A percentile compares a stretch with the other conserved stretches of the same genome.
phyloP scores from a whole-genome alignment of 2,113 vertebrate species.

The Dromaius novaehollandiae region DNA sequence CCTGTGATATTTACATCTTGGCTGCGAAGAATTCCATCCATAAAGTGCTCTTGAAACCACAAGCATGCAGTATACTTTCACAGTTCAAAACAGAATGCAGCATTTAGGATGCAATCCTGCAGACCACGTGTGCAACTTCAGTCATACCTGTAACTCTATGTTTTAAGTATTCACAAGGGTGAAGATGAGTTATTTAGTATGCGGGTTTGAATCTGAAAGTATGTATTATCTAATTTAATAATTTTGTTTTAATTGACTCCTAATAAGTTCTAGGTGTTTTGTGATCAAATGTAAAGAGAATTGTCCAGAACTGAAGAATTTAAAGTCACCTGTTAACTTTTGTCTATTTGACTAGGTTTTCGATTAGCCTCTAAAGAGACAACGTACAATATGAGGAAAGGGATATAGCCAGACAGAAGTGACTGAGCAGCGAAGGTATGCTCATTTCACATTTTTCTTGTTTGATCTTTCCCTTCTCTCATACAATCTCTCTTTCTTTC shows the following conservation, averaged over 20 bases:
- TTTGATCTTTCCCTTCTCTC: constrained; percentile 43
- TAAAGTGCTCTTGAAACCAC: background rate
- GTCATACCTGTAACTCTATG: background rate
- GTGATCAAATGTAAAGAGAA: background rate
- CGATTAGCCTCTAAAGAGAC: background rate
- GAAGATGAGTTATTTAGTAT: background rate
- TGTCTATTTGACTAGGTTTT: background rate
- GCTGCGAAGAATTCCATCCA: background rate
- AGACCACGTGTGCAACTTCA: background rate
- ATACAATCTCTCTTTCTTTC: constrained; percentile 1
- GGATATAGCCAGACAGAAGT: background rate
- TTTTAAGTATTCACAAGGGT: background rate
- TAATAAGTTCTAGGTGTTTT: background rate
- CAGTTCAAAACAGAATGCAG: background rate
- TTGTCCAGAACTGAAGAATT: background rate
- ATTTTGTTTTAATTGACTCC: background rate
- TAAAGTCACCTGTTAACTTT: background rate
- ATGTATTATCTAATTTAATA: background rate
- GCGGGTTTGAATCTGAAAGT: background rate
- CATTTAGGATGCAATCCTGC: background rate
- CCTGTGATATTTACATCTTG: background rate
- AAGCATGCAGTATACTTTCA: background rate
- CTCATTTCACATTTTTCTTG: background rate
- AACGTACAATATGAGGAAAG: background rate
- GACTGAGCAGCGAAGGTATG: background rate